These are phyloP conservation scores for Plebejus melissa DNA, from an alignment of 2,888 invertebrate genomes.

Conservation along the genomic window DNA sequence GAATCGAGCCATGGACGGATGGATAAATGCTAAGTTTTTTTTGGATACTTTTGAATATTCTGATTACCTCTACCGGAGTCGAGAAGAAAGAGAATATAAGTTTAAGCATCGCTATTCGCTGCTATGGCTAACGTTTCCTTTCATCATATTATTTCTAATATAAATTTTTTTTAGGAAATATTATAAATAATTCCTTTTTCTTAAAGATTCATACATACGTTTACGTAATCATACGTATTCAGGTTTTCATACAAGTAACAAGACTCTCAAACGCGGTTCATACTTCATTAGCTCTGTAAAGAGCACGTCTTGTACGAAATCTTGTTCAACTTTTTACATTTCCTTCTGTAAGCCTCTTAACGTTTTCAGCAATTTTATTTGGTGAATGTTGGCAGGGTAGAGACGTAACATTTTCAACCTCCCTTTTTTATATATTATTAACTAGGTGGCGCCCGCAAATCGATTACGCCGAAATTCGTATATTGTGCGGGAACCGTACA, in stretches of 20 bases:
- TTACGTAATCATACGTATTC: neutral
- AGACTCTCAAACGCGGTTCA: neutral
- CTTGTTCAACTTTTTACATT: neutral
- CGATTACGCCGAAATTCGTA: too few relatives aligned
- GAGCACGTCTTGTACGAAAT: neutral
- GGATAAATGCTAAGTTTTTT: too few relatives aligned
- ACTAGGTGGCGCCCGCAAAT: neutral
- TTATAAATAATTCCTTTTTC: neutral
- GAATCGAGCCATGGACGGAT: neutral
- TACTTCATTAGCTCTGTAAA: neutral
- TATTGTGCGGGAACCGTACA: neutral
- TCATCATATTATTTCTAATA: neutral
- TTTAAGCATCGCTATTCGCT: too few relatives aligned
- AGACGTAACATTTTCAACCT: neutral
- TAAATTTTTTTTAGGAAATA: neutral
- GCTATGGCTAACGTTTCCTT: too few relatives aligned
- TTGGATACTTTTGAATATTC: too few relatives aligned
- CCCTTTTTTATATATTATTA: neutral
- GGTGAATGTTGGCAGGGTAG: neutral
- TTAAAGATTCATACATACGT: neutral
- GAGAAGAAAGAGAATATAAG: too few relatives aligned
- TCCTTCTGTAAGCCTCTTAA: neutral
- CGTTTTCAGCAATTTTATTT: neutral
- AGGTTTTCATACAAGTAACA: neutral
- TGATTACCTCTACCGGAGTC: too few relatives aligned